Evolutionary conservation across 2,888 invertebrate genomes (phyloP), one percentile per base, ranked within the genome.

Genomic region (Drosophila basisetae): DNA sequence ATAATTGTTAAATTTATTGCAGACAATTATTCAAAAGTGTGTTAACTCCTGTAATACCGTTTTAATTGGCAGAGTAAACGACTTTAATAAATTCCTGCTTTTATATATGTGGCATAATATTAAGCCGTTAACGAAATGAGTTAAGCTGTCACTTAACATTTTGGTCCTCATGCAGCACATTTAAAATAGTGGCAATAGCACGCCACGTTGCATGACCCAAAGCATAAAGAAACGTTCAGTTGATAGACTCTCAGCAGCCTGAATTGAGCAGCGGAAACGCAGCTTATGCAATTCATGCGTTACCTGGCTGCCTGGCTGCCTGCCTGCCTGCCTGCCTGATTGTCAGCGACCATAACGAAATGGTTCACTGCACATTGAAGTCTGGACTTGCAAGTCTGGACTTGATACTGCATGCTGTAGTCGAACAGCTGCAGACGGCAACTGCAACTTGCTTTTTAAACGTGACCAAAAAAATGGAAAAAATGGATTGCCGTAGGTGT

Each of bases 401-500:
- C 52, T 50, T 50, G 60, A 41, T 58, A 47, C 25, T 25, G 47
- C 25, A 25, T 25, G 16, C 65, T 69, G 70, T 25, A 47, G 65
- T 33, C 13, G 60, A 73, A 65, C 84, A 82, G 84, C 75, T 73
- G 89, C 79, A 72, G 64, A 49, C 52, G 55, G 62, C 78, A 80
- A 83, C 86, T 88, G 80, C 81, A 80, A 74, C 82, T 89, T 78
- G 82, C 86, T 74, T 84, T 81, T 86, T 75, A 77, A 61, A 83
- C 85, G 84, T 86, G 89, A 83, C 86, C 77, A 55, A 73, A 73
- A 70, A 47, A 16, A 47, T 47, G 68, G 76, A 73, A 73, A 70
- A 47, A 47, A 47, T 47, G 68, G 76, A 88, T 87, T 76, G 91
- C 87, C 87, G 90, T 84, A 88, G 88, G 91, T 88, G 90, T 88